Evolutionary conservation across 2,797 vertebrate species (phyloP).

Genomic region (Somateria mollissima): DNA sequence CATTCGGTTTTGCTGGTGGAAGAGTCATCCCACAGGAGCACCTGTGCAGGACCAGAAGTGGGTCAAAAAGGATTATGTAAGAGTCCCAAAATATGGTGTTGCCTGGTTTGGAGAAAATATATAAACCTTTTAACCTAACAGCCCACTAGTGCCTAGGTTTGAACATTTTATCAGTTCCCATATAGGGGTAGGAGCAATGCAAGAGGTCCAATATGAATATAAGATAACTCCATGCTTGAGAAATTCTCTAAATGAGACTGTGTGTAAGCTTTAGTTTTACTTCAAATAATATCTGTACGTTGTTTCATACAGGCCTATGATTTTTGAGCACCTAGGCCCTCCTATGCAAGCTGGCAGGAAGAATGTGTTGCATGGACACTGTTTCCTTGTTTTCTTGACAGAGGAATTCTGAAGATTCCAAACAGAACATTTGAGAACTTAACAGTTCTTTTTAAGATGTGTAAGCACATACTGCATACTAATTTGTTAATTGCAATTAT

Average conservation of each 20-base stretch:
- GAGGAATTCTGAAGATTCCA: neutral
- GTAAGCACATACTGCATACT: neutral
- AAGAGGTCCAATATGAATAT: neutral
- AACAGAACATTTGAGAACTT: neutral
- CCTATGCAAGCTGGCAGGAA: neutral
- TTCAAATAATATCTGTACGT: neutral
- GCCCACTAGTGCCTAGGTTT: neutral
- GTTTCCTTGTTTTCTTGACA: neutral
- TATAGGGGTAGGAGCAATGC: neutral
- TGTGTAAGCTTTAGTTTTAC: neutral
- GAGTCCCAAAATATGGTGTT: neutral
- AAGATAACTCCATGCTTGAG: neutral
- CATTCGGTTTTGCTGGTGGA: neutral
- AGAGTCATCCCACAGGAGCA: neutral
- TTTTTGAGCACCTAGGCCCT: neutral
- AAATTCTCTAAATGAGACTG: neutral
- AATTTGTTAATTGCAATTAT: too few relatives aligned
- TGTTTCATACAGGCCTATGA: neutral
- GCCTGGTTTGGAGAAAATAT: neutral
- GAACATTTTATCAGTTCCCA: neutral
- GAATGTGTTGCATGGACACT: neutral
- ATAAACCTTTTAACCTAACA: neutral
- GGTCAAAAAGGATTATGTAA: neutral
- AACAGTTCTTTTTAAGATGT: neutral
- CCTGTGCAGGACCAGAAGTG: neutral